A percentile compares a stretch with the other conserved stretches of the same genome.
Evolutionary conservation across 1,140 invertebrate genomes (phyloP).

Genomic region (Drosophila ercepeae): DNA sequence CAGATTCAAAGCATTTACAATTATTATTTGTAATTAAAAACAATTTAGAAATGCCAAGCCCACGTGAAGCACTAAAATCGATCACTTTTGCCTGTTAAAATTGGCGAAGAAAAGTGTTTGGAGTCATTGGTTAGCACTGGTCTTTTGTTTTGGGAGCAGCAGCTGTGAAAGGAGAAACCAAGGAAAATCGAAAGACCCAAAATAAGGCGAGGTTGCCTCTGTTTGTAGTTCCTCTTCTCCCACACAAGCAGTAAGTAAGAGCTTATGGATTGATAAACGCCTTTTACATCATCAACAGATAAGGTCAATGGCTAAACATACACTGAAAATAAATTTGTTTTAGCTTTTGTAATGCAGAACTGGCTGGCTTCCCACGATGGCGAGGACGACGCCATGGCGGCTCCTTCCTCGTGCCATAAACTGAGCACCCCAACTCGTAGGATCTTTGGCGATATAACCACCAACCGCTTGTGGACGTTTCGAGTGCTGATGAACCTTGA

Average conservation of each 20-base stretch:
- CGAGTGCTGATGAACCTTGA: slow-evolving; percentile 65
- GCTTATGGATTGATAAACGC: neutral
- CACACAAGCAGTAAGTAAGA: neutral
- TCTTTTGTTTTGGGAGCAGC: neutral
- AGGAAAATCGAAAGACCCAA: neutral
- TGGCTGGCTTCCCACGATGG: slow-evolving; percentile 59
- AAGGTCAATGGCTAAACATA: slow-evolving; percentile 1
- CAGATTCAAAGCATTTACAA: neutral
- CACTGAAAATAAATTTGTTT: neutral
- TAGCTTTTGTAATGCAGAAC: slow-evolving; percentile 45
- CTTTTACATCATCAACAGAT: slow-evolving; percentile 5
- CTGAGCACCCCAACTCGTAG: slow-evolving; percentile 5
- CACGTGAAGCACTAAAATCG: neutral
- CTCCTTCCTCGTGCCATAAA: slow-evolving; percentile 8
- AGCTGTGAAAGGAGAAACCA: neutral
- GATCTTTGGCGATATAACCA: slow-evolving; percentile 57
- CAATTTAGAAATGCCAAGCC: neutral
- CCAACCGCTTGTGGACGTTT: slow-evolving; percentile 84
- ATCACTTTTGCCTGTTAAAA: neutral
- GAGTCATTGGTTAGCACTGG: neutral
- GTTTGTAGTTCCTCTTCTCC: neutral
- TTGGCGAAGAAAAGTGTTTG: neutral
- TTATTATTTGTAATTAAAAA: neutral
- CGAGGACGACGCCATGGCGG: slow-evolving; percentile 42
- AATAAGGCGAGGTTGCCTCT: neutral